Conservation (phyloP, 2,888 invertebrate genomes). For the Ametastegia equiseti region DNA sequence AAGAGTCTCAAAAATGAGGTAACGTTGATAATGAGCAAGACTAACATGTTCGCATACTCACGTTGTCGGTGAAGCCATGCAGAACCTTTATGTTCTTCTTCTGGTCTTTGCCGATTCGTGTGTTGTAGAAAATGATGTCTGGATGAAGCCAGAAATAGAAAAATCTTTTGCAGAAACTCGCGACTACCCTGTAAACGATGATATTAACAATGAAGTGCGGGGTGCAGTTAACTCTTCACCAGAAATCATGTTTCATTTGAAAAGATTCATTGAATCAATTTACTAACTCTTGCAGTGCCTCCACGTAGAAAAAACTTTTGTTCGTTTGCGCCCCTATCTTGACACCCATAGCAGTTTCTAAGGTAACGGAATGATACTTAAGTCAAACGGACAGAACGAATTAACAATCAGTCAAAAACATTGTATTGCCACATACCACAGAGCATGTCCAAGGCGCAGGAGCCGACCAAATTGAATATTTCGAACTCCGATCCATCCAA, state of each 20-base stretch:
- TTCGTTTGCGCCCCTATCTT: background rate
- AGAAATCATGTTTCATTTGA: too few relatives aligned
- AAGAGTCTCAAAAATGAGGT: background rate
- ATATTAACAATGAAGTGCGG: too few relatives aligned
- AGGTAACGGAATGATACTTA: background rate
- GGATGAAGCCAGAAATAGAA: constrained; percentile 50
- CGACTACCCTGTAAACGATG: background rate
- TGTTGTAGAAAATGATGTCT: constrained; percentile 48
- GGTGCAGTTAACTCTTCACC: too few relatives aligned
- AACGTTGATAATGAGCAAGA: background rate
- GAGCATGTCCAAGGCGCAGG: too few relatives aligned
- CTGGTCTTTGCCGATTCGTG: constrained; percentile 75
- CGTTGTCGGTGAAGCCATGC: constrained; percentile 80
- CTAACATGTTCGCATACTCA: constrained; percentile 54
- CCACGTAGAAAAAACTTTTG: background rate
- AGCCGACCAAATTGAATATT: too few relatives aligned
- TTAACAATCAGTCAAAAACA: background rate
- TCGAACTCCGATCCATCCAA: too few relatives aligned
- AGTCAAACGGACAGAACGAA: background rate
- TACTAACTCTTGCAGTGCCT: background rate
- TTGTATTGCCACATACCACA: too few relatives aligned
- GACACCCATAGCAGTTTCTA: constrained; percentile 11
- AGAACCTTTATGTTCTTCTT: constrained; percentile 79
- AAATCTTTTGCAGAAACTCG: constrained; percentile 27
- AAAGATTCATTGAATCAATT: background rate